phyloP scores from a whole-genome alignment of 2,797 vertebrate genomes.

The Siniperca undulata region DNA sequence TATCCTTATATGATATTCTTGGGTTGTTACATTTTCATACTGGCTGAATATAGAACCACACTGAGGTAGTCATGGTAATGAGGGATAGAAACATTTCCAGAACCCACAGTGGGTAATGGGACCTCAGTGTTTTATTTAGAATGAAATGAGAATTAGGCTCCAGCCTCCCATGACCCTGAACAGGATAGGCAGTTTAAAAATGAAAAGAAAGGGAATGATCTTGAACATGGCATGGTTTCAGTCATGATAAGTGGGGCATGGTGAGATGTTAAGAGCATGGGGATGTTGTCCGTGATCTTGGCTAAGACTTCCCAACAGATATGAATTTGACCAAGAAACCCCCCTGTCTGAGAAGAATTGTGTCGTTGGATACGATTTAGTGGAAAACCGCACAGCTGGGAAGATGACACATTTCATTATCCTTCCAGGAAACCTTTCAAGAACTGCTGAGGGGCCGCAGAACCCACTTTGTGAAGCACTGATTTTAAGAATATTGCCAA shows the following conservation, averaged over 20 bases:
- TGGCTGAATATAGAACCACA: conserved; percentile 1
- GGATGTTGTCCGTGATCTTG: conserved; percentile 23
- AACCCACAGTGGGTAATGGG: conserved; percentile 5
- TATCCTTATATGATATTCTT: conserved; percentile 1
- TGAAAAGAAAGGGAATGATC: conserved; percentile 20
- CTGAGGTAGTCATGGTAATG: neutral
- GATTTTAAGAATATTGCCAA: conserved; percentile 45
- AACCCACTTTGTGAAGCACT: conserved; percentile 35
- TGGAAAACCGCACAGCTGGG: conserved; percentile 39
- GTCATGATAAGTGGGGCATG: conserved; percentile 41
- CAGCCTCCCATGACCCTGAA: conserved; percentile 8
- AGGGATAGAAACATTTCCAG: conserved; percentile 14
- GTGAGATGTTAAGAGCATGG: conserved; percentile 20
- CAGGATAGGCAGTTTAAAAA: neutral
- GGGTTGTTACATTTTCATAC: neutral
- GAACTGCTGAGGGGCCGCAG: conserved; percentile 30
- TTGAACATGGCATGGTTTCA: conserved; percentile 14
- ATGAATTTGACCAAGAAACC: conserved; percentile 23
- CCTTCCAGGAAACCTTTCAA: conserved; percentile 42
- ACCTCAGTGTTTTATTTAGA: conserved; percentile 30
- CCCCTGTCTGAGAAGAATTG: neutral
- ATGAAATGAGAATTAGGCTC: conserved; percentile 13
- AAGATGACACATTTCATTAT: conserved; percentile 56
- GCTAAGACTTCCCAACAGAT: conserved; percentile 27
- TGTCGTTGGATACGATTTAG: conserved; percentile 28